These are phyloP conservation scores for Diglossa brunneiventris DNA, from an alignment of 2,113 vertebrate genomes.

Conservation along the genomic window DNA sequence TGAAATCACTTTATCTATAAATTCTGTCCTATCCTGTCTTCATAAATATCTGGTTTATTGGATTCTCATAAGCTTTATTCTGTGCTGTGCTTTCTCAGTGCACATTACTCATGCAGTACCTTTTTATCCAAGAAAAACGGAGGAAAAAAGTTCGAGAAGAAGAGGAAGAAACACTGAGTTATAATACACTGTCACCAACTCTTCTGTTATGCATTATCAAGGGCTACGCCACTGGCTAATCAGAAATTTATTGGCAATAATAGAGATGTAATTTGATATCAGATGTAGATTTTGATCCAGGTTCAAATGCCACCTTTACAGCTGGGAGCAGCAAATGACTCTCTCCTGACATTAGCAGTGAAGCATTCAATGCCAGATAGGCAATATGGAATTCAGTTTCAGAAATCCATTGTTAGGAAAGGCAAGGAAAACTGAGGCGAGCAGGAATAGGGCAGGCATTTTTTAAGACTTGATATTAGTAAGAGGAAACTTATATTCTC, in stretches of 20 bases:
- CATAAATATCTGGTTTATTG: background rate
- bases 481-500: background rate
- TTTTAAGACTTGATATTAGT: background rate
- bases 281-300: background rate
- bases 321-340: background rate
- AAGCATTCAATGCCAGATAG: background rate
- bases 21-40: background rate
- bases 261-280: background rate
- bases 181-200: background rate
- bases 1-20: background rate
- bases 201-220: background rate
- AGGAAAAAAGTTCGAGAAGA: background rate
- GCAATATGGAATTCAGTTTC: background rate
- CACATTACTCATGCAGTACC: background rate
- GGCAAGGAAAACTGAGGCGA: background rate
- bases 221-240: background rate
- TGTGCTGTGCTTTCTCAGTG: rapidly evolving
- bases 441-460: background rate
- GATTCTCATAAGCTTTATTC: background rate
- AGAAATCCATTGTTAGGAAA: background rate
- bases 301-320: background rate
- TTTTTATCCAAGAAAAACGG: background rate
- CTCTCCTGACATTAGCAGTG: background rate
- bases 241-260: background rate
- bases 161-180: background rate